Evolutionary conservation across 2,113 vertebrate species (phyloP), one percentile per base, ranked within the genome.

Genomic region (Myotis brandtii): DNA sequence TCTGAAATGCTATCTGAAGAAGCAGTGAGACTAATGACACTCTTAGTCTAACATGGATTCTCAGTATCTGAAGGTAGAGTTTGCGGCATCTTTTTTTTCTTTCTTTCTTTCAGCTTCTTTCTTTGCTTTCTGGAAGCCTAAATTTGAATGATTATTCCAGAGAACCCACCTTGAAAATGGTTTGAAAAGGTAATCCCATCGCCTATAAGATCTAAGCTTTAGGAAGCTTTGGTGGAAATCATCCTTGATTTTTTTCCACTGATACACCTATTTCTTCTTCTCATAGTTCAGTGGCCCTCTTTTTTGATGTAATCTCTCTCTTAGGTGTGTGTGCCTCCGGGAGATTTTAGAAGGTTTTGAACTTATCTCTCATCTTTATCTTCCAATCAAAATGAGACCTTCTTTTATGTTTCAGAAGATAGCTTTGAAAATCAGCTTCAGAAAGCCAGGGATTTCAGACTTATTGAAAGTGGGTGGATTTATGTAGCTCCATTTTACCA

Each of bases 341-440:
- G 76, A 96, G 73, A 92, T 96, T 27, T 96, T 95, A 96, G 66
- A 67, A 92, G 67, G 92, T 92, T 97, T 96, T 91, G 72, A 95
- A 95, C 54, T 91, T 95, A 96, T 86, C 90, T 96, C 80, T 94
- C 87, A 93, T 82, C 87, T 95, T 96, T 93, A 93, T 96, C 96
- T 95, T 95, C 88, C 77, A 95, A 94, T 92, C 93, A 94, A 97
- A 97, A 75, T 48, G 32, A 91, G 77, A 95, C 32, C 6, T 75
- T 91, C 27, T 50, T 95, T 90, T 82, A 73, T 92, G 67, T 95
- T 95, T 97, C 59, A 82, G 72, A 88, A 95, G 88, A 82, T 6
- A 80, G 32, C 81, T 96, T 92, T 96, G 88, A 94, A 94, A 95
- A 85, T 89, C 27, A 86, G 72, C 34, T 73, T 93, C 73, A 77